These are phyloP conservation scores for Amblyraja radiata DNA, from an alignment of 2,797 vertebrate genomes.

Conservation along the genomic window DNA sequence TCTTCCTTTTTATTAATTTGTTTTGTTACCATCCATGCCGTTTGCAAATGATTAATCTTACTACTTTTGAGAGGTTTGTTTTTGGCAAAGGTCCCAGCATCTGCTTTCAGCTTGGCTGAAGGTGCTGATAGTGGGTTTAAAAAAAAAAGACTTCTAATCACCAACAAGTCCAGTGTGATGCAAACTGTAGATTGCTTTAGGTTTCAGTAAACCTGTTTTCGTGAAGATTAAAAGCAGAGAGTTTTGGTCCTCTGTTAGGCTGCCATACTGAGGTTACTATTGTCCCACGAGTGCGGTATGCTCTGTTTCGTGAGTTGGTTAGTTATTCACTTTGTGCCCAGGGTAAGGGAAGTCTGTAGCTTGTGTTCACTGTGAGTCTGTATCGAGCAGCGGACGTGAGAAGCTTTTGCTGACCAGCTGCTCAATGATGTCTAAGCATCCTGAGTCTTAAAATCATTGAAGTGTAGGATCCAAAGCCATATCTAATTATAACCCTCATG, in stretches of 20 bases:
- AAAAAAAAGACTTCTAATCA: neutral
- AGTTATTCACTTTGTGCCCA: neutral
- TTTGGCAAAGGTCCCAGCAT: neutral
- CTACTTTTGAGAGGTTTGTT: conserved; percentile 14
- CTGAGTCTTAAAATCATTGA: neutral
- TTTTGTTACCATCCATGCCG: neutral
- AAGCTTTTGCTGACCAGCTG: neutral
- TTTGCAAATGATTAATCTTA: conserved; percentile 13
- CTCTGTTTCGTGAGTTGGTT: neutral
- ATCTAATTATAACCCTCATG: neutral
- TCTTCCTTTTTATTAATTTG: neutral
- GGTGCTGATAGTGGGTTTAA: neutral
- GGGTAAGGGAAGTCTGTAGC: neutral
- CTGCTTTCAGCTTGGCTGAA: neutral
- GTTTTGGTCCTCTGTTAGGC: neutral
- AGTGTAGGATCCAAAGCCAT: neutral
- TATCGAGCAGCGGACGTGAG: neutral
- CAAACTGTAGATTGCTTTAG: neutral
- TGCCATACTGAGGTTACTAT: neutral
- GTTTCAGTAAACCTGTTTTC: neutral
- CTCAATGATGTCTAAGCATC: neutral
- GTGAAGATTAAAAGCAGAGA: neutral
- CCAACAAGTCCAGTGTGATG: neutral
- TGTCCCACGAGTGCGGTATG: neutral
- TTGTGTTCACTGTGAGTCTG: neutral